Conservation (phyloP, 2,113 vertebrate genomes). For the Istiophorus platypterus region DNA sequence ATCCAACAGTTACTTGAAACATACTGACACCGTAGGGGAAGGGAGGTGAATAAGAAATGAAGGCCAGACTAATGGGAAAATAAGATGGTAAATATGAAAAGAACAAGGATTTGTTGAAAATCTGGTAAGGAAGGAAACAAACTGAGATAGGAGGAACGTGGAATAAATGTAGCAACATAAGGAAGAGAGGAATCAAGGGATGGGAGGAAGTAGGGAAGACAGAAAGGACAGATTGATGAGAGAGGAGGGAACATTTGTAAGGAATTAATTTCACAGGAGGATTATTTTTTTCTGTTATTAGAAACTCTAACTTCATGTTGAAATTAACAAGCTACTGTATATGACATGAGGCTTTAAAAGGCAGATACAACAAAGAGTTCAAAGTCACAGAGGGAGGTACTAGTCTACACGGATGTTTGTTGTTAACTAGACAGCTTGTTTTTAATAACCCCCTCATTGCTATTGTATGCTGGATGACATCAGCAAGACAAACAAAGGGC, state of each 20-base stretch:
- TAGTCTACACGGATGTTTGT: conserved; percentile 18
- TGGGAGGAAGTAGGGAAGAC: not conserved
- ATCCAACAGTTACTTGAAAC: not conserved
- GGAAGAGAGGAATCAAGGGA: not conserved
- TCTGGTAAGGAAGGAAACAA: not conserved
- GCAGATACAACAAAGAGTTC: conserved; percentile 26
- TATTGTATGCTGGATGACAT: conserved; percentile 16
- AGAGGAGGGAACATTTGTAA: not conserved
- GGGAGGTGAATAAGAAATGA: not conserved
- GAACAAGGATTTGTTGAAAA: not conserved
- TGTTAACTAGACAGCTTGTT: conserved; percentile 55
- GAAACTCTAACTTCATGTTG: conserved; percentile 40
- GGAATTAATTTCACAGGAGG: not conserved
- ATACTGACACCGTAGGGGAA: not conserved
- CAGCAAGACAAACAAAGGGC: conserved; percentile 23
- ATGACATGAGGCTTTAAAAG: conserved; percentile 23
- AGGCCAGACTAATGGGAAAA: not conserved
- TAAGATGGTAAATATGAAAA: not conserved
- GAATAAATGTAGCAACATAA: not conserved
- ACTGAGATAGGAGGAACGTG: not conserved
- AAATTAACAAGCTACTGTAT: conserved; percentile 27
- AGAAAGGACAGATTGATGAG: not conserved
- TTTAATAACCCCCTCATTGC: conserved; percentile 21
- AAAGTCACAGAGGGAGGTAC: conserved; percentile 11
- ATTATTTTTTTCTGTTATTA: conserved; percentile 44